Evolutionary conservation across 2,888 invertebrate genomes (phyloP).

Genomic region (Boloria euphrosyne): DNA sequence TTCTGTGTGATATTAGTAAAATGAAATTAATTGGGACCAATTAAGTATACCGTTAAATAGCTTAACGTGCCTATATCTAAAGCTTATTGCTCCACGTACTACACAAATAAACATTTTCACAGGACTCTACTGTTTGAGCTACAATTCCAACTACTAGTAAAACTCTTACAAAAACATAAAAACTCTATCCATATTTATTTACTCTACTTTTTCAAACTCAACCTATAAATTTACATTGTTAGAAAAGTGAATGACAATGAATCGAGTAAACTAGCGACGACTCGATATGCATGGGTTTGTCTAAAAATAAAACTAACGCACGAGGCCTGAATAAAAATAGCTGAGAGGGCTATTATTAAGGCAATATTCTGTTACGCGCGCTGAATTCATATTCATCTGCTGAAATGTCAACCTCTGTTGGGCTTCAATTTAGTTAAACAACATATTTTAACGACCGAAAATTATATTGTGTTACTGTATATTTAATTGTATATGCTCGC

Average conservation of each 20-base stretch:
- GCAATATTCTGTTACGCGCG: constrained; percentile 65
- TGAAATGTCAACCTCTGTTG: constrained; percentile 44
- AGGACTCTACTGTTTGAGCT: too few species aligned
- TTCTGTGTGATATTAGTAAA: too few species aligned
- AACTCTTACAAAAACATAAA: not conserved
- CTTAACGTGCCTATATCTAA: too few species aligned
- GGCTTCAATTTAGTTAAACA: constrained; percentile 27
- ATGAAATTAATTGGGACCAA: too few species aligned
- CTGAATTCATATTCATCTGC: constrained; percentile 63
- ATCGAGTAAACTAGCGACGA: constrained; percentile 29
- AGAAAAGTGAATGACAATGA: constrained; percentile 25
- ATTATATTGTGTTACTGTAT: not conserved
- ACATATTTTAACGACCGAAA: constrained; percentile 10
- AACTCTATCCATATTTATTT: constrained; percentile 6
- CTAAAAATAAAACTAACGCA: constrained; percentile 69
- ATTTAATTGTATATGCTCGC: constrained; percentile 7
- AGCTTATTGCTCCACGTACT: too few species aligned
- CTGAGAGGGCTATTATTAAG: constrained; percentile 64
- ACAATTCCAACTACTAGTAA: not conserved
- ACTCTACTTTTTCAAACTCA: not conserved
- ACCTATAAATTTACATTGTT: constrained; percentile 29
- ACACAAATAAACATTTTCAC: too few species aligned
- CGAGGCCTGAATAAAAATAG: constrained; percentile 48
- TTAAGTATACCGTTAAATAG: too few species aligned
- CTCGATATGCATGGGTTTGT: constrained; percentile 56